A percentile compares a stretch with the other conserved stretches of the same genome.
These are phyloP conservation scores for Drosophila hamatofila DNA, from an alignment of 2,888 invertebrate species.

Conservation along the genomic window DNA sequence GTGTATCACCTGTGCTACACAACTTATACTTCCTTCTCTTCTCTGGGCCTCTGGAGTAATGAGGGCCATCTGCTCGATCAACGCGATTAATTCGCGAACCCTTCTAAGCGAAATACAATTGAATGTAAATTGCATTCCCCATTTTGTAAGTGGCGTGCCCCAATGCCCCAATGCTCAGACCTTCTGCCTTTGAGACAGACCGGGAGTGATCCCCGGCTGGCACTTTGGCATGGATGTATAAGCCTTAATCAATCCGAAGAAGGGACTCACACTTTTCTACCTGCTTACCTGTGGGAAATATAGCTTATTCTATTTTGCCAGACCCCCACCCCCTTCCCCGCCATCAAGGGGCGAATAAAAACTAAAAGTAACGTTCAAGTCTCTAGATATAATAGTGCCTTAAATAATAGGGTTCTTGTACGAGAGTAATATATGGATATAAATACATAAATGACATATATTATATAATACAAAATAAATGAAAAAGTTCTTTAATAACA, in stretches of 20 bases:
- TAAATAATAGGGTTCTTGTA: neutral
- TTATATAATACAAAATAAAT: no score
- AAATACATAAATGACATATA: no score
- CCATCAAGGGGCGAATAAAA: neutral
- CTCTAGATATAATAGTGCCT: neutral
- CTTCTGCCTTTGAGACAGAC: no score
- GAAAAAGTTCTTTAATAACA: neutral
- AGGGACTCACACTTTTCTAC: no score
- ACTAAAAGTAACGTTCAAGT: neutral
- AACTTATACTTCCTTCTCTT: conserved; percentile 19
- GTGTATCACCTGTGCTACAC: neutral
- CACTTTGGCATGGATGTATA: no score
- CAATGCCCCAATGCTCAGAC: neutral
- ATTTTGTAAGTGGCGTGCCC: neutral
- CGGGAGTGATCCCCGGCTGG: no score
- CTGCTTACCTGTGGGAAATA: no score
- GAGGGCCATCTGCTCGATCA: conserved; percentile 66
- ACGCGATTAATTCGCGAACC: conserved; percentile 32
- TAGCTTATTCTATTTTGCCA: no score
- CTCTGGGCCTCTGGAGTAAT: conserved; percentile 59
- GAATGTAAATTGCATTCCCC: conserved; percentile 35
- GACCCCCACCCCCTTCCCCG: no score
- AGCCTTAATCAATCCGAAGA: no score
- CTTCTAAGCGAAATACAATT: conserved; percentile 6
- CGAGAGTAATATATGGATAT: neutral